These are phyloP conservation scores for honey bee (Apis mellifera) DNA, from an alignment of 1,140 invertebrate species.

Conservation along the genomic window Amel_HAv3.1 CM009931.2:19506001-19506500, in stretches of 20 bases:
- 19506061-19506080: neutral
- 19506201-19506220: neutral
- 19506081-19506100: neutral
- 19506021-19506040: neutral
- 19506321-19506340: neutral
- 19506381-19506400: slow-evolving; percentile 54
- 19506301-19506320: neutral
- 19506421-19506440: neutral
- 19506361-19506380: slow-evolving; percentile 54
- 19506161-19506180: neutral
- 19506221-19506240: slow-evolving; percentile 7
- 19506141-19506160: neutral
- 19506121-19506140: neutral
- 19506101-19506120: neutral
- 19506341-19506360: neutral
- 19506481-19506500: slow-evolving; percentile 55
- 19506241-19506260: neutral
- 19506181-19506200: neutral
- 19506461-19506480: slow-evolving; percentile 7
- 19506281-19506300: neutral
- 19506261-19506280: slow-evolving; percentile 4
- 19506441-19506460: slow-evolving; percentile 31
- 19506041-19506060: neutral
- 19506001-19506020: neutral
- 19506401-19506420: neutral